phyloP scores from a whole-genome alignment of 2,888 invertebrate species.

The Salticus scenicus region DNA sequence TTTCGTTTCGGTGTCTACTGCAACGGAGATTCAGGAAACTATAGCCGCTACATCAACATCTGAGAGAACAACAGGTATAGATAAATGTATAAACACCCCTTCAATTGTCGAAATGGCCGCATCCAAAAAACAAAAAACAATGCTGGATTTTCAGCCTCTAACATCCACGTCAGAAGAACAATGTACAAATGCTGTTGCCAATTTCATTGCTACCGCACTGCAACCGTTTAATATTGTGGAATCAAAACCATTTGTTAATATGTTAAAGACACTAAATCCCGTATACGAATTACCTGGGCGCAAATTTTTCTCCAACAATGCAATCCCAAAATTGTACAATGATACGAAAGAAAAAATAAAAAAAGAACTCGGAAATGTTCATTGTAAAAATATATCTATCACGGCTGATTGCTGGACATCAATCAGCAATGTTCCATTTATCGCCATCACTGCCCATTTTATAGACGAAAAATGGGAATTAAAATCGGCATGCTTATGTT shows the following conservation, averaged over 20 bases:
- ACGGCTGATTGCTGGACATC: constrained; percentile 8
- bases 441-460: background rate
- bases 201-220: background rate
- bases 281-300: background rate
- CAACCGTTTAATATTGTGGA: background rate
- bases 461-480: background rate
- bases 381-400: background rate
- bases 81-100: background rate
- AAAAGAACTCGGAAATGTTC: background rate
- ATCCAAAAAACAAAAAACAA: background rate
- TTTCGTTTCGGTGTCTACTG: background rate
- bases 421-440: background rate
- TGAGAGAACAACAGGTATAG: background rate
- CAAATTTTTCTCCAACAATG: background rate
- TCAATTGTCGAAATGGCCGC: background rate
- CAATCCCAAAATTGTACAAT: background rate
- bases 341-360: background rate
- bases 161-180: background rate
- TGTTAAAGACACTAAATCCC: background rate
- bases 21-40: background rate
- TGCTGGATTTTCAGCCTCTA: background rate
- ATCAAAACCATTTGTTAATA: constrained; percentile 3
- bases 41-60: background rate
- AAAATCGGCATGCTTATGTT: background rate
- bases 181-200: background rate